Percentiles rank a stretch among this genome's conserved stretches.
phyloP scores from a whole-genome alignment of 2,113 vertebrate species.

The Chascanopsetta lugubris region DNA sequence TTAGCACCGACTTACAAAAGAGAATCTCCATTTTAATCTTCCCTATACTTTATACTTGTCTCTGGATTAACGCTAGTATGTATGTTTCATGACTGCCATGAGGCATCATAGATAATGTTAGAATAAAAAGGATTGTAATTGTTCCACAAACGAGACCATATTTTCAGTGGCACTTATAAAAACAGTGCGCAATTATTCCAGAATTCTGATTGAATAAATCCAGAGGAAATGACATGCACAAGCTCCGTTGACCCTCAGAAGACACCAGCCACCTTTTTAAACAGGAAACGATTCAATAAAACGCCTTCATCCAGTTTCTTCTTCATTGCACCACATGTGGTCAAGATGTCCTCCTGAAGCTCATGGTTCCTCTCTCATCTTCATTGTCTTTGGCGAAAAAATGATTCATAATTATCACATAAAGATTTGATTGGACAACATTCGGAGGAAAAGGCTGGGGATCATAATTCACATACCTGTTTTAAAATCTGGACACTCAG shows the following conservation, averaged over 20 bases:
- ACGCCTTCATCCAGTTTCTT: neutral
- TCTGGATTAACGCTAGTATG: neutral
- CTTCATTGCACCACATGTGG: neutral
- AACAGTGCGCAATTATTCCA: neutral
- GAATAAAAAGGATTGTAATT: no score
- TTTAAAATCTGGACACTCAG: conserved; percentile 88
- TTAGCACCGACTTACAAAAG: neutral
- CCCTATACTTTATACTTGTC: neutral
- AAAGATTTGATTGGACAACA: neutral
- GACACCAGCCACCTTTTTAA: conserved; percentile 7
- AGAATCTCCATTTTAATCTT: neutral
- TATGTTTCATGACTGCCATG: no score
- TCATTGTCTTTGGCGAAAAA: conserved; percentile 42
- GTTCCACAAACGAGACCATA: no score
- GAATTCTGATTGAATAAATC: neutral
- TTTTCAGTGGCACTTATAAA: neutral
- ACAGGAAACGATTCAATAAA: conserved; percentile 9
- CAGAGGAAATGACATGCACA: neutral
- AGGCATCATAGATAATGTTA: no score
- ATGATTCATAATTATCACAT: neutral
- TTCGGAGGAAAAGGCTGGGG: neutral
- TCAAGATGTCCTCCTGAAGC: neutral
- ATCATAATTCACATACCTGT: conserved; percentile 67
- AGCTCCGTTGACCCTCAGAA: neutral
- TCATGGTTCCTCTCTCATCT: conserved; percentile 30